A percentile compares a stretch with the other conserved stretches of the same genome.
Evolutionary conservation across 2,888 invertebrate species (phyloP).

Genomic region (Dilophus febrilis): DNA sequence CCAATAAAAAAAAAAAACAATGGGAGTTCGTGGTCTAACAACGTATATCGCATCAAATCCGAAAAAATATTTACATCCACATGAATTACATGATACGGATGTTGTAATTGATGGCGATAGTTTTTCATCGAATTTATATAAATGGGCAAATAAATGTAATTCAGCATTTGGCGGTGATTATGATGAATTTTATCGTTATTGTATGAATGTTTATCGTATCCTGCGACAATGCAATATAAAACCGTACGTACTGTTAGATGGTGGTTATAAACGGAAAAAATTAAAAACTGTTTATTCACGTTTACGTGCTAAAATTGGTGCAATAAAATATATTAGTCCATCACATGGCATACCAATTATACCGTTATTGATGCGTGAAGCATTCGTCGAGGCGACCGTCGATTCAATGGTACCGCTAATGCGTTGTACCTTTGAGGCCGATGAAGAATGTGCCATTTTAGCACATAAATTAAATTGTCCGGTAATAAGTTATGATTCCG

Average conservation of each 20-base stretch:
- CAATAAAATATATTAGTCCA: constrained; percentile 38
- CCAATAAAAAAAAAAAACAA: constrained; percentile 25
- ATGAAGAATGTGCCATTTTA: constrained; percentile 69
- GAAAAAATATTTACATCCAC: constrained; percentile 42
- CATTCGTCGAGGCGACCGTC: constrained; percentile 52
- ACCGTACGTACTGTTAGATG: constrained; percentile 64
- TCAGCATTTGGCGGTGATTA: constrained; percentile 78
- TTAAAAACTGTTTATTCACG: constrained; percentile 44
- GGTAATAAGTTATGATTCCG: constrained; percentile 83
- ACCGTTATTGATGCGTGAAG: constrained; percentile 55
- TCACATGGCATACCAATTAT: constrained; percentile 43
- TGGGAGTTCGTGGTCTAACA: constrained; percentile 79
- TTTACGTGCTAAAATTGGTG: constrained; percentile 39
- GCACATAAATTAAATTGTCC: constrained; percentile 66
- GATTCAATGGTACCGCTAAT: constrained; percentile 48
- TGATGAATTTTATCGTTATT: constrained; percentile 49
- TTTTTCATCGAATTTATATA: constrained; percentile 53
- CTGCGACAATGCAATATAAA: constrained; percentile 51
- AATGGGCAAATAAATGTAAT: constrained; percentile 38
- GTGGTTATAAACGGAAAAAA: constrained; percentile 56
- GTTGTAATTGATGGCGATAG: constrained; percentile 70
- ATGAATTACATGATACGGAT: constrained; percentile 45
- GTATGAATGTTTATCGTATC: constrained; percentile 49
- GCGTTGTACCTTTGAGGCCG: constrained; percentile 76
- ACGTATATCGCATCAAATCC: constrained; percentile 54